phyloP scores from a whole-genome alignment of 2,797 vertebrate species.

The Synaphobranchus kaupii region DNA sequence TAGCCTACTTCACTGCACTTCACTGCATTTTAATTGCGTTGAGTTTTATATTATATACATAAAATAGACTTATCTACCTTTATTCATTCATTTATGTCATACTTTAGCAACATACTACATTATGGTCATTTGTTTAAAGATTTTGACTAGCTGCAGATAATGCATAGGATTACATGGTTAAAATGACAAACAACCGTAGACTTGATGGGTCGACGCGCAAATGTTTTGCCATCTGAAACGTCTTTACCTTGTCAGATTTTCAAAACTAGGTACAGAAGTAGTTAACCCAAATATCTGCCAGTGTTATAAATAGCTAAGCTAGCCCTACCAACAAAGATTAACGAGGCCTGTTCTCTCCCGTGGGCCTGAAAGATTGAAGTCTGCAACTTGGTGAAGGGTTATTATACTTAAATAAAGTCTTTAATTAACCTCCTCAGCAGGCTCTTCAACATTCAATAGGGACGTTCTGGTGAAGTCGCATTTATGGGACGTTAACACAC shows the following conservation, averaged over 20 bases:
- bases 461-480: not conserved
- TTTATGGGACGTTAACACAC: not conserved
- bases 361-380: slow-evolving; percentile 76
- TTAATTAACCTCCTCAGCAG: slow-evolving; percentile 80
- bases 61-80: no score
- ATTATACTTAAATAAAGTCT: slow-evolving; percentile 71
- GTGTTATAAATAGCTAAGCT: slow-evolving; percentile 78
- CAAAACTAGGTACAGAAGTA: slow-evolving; percentile 36
- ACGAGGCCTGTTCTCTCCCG: slow-evolving; percentile 73
- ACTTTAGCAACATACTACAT: not conserved
- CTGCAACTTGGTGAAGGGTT: slow-evolving; percentile 70
- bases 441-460: slow-evolving; percentile 69
- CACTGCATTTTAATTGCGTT: no score
- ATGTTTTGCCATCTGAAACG: slow-evolving; percentile 41
- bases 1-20: no score
- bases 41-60: no score
- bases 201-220: slow-evolving; percentile 42
- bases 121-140: not conserved
- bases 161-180: not conserved
- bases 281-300: slow-evolving; percentile 53
- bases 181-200: not conserved
- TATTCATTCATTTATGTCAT: no score
- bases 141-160: not conserved
- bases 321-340: slow-evolving; percentile 73
- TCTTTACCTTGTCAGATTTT: slow-evolving; percentile 36